Evolutionary conservation across 2,113 vertebrate species (phyloP), one percentile per base, ranked within the genome.

Genomic region (Lates calcarifer): DNA sequence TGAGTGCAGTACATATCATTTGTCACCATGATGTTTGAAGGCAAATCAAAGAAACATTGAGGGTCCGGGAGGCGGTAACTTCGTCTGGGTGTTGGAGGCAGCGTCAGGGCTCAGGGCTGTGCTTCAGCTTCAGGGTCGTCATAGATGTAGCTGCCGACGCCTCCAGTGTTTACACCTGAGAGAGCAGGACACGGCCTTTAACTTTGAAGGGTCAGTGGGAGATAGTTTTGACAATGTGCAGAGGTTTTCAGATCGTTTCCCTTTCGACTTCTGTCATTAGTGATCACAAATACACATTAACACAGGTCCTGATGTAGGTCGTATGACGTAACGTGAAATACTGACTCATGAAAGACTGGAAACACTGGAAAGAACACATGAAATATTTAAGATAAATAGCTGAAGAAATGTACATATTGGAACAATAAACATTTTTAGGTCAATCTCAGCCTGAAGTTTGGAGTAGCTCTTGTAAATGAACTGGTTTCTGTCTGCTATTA

Each of bases 71-170:
- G 80, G 77, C 0, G 41, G 13, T 1, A 2, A 2, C 45, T 67
- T 43, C 29, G 35, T 26, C 55, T 4, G 35, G 12, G 28, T 24
- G 20, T 12, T 18, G 67, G 64, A 55, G 29, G 20, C 61, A 26
- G 67, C 15, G 9, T 24, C 35, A 5, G 12, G 57, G 18, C 29
- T 96, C 95, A 97, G 33, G 96, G 94, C 92, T 97, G 96, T 1
- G 93, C 92, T 75, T 96, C 96, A 0, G 91, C 91, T 28, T 95
- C 96, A 0, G 96, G 95, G 9, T 97, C 96, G 62, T 99, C 95
- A 0, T 98, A 98, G 92, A 98, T 97, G 94, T 98, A 99, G 91
- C 98, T 98, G 70, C 97, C 98, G 22, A 98, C 97, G 0, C 96
- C 97, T 13, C 98, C 98, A 0, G 97, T 99, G 86, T 99, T 99